Base-by-base conservation (phyloP, 2,113 vertebrate genomes). In the Petaurus breviceps region DNA sequence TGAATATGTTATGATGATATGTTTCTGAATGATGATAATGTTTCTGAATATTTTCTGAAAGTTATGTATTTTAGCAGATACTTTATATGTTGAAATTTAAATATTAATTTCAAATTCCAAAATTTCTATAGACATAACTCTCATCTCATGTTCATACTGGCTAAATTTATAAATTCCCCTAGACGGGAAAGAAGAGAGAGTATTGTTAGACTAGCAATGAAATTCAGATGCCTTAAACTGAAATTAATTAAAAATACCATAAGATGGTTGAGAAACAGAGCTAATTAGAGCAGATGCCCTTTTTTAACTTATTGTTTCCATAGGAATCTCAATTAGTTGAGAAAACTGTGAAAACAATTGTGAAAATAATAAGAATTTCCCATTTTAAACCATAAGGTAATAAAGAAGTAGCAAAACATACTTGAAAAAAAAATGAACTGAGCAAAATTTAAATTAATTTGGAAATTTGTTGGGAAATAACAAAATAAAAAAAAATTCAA, bases 21-120 rank as follows among this genome's bases (percentile, higher is more conserved):
- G n/a, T n/a, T n/a, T n/a, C n/a, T n/a, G n/a, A n/a, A n/a, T n/a
- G n/a, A n/a, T n/a, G n/a, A n/a, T n/a, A n/a, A n/a, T n/a, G n/a
- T 95, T 96, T 92, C 10, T 93, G 77, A 93, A 92, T 54, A 49
- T 11, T 93, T 26, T 57, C 93, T 24, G 57, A 91, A n/a, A n/a
- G n/a, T n/a, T 54, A 24, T 51, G 14, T 46, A n/a, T 68, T 51
- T 94, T 23, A 90, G 23, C 3, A 68, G n/a, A 52, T 1, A 52
- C 0, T 91, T 61, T 90, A 51, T 55, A 46, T 54, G 28, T 5
- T 89, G 8, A 37, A 95, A 90, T 5, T 0, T 53, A 7, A 92
- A 26, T 84, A 0, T 46, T 61, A 3, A 61, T 93, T 95, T 93
- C 50, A 90, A 14, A 94, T 54, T 53, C 90, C 16, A 95, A 97